These are phyloP conservation scores for Muscina levida DNA, from an alignment of 2,888 invertebrate genomes.

Conservation along the genomic window DNA sequence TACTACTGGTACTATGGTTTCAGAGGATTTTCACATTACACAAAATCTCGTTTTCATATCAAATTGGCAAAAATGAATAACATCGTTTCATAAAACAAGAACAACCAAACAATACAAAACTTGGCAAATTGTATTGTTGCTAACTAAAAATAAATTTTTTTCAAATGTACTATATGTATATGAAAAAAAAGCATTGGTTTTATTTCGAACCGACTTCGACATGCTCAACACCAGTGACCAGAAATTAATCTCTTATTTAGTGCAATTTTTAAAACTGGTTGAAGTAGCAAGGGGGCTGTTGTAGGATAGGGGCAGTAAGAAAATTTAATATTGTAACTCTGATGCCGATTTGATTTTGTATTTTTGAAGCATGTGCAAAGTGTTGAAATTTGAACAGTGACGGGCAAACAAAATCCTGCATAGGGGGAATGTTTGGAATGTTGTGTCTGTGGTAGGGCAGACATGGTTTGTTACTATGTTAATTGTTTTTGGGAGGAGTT, in stretches of 20 bases:
- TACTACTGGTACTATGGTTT: neutral
- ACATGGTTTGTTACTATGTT: too few species aligned
- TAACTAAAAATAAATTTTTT: neutral
- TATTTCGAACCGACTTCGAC: neutral
- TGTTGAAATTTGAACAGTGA: slow-evolving; percentile 9
- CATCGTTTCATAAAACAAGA: neutral
- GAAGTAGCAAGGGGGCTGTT: too few species aligned
- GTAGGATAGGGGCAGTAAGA: too few species aligned
- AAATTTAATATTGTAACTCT: neutral
- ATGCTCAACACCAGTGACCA: neutral
- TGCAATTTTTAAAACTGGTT: too few species aligned
- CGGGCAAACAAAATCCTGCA: neutral
- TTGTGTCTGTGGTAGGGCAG: neutral
- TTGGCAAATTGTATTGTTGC: slow-evolving; percentile 5
- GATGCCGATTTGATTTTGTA: slow-evolving; percentile 13
- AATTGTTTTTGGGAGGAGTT: too few species aligned
- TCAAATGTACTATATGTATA: slow-evolving; percentile 3
- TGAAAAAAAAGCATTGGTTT: neutral
- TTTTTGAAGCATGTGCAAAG: slow-evolving; percentile 18
- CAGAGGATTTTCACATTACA: neutral
- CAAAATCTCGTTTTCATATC: neutral
- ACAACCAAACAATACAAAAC: neutral
- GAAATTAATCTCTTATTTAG: slow-evolving; percentile 13
- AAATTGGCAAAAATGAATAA: neutral
- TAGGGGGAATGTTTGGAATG: neutral